Percentiles rank a stretch among this genome's conserved stretches.
phyloP scores from a whole-genome alignment of 1,140 invertebrate species.

The Polypedilum pembai region DNA sequence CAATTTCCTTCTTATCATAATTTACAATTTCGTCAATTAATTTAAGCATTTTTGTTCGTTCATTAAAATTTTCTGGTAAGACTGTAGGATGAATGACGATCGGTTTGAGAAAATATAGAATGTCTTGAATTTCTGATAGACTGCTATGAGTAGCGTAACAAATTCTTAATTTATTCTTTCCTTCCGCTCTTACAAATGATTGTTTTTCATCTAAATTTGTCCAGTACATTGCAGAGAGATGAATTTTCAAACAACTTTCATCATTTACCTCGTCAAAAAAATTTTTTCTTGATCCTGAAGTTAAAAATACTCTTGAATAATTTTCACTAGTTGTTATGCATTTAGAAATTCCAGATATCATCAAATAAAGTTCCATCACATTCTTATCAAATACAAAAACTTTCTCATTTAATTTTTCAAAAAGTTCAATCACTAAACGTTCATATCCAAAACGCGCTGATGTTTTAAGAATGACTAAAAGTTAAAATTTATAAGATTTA shows the following conservation, averaged over 20 bases:
- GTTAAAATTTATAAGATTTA: not conserved
- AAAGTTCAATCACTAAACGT: not conserved
- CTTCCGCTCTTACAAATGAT: not conserved
- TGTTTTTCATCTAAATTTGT: not conserved
- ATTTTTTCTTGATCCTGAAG: not conserved
- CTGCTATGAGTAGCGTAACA: constrained; percentile 1
- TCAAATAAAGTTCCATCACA: not conserved
- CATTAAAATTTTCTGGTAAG: not conserved
- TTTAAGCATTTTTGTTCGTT: not conserved
- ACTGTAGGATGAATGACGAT: not conserved
- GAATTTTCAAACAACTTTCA: not conserved
- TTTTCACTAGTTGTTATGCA: not conserved
- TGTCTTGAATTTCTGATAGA: not conserved
- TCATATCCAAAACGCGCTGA: constrained; percentile 11
- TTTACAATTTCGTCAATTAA: not conserved
- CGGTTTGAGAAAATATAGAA: not conserved
- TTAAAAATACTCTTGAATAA: not conserved
- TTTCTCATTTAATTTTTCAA: not conserved
- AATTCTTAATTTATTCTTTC: not conserved
- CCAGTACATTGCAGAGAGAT: constrained; percentile 10
- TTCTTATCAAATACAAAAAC: not conserved
- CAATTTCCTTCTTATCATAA: not conserved
- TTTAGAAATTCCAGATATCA: not conserved
- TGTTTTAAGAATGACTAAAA: not conserved
- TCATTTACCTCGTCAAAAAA: not conserved